These are phyloP conservation scores for Bugula neritina DNA, from an alignment of 2,888 invertebrate genomes.

Conservation along the genomic window DNA sequence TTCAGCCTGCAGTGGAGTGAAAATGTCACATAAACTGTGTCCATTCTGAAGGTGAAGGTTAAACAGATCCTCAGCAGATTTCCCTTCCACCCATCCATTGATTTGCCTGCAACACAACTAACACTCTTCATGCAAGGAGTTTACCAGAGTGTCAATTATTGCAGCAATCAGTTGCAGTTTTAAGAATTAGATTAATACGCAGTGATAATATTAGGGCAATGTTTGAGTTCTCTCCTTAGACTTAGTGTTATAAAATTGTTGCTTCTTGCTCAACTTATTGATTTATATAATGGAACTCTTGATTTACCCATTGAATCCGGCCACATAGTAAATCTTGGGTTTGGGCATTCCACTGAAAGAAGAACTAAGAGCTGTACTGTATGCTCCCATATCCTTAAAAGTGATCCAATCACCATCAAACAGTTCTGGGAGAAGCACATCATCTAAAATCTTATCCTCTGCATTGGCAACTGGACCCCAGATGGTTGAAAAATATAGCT, in stretches of 20 bases:
- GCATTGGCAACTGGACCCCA: constrained; percentile 98
- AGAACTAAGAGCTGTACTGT: constrained; percentile 81
- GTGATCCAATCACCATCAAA: constrained; percentile 78
- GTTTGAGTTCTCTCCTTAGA: too few relatives aligned
- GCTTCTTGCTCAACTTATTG: too few relatives aligned
- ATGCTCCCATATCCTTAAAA: constrained; percentile 92
- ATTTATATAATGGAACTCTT: too few relatives aligned
- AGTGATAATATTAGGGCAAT: too few relatives aligned
- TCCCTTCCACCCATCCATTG: neutral
- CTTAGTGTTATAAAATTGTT: neutral
- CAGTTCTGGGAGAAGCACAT: constrained; percentile 66
- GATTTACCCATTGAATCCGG: neutral
- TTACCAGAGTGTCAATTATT: too few relatives aligned
- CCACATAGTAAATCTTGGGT: constrained; percentile 42
- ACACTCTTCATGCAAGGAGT: too few relatives aligned
- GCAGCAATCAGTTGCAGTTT: too few relatives aligned
- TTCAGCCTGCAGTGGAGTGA: neutral
- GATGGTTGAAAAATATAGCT: constrained; percentile 54
- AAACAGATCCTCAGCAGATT: constrained; percentile 14
- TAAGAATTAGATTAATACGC: too few relatives aligned
- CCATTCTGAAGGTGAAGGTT: constrained; percentile 13
- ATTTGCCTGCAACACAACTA: neutral
- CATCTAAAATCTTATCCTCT: constrained; percentile 72
- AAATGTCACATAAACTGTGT: neutral
- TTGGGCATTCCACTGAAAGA: constrained; percentile 75